These are phyloP conservation scores for Drosophila bocqueti DNA, from an alignment of 1,140 invertebrate species.

Conservation along the genomic window DNA sequence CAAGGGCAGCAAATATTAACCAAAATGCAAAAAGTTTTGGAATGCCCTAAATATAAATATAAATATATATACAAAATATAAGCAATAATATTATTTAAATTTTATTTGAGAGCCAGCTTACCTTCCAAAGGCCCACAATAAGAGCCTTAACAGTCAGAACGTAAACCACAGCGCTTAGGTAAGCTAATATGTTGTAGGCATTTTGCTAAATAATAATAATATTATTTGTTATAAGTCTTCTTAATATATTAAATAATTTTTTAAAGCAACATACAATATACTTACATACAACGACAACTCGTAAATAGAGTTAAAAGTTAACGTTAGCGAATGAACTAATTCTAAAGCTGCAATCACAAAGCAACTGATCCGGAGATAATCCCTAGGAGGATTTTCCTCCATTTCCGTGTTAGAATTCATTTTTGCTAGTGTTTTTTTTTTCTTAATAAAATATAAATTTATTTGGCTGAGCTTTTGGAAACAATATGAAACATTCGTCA, in stretches of 20 bases:
- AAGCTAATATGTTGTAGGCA: slow-evolving; percentile 11
- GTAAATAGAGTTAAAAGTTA: slow-evolving; percentile 13
- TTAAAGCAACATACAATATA: neutral
- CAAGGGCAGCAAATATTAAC: slow-evolving; percentile 46
- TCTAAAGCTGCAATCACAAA: slow-evolving; percentile 42
- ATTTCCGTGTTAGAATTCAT: neutral
- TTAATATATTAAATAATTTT: too few species aligned
- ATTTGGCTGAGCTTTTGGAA: neutral
- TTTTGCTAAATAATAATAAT: slow-evolving; percentile 15
- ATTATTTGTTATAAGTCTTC: too few species aligned
- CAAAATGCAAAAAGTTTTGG: slow-evolving; percentile 26
- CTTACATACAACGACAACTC: slow-evolving; percentile 9
- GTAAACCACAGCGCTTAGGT: slow-evolving; percentile 40
- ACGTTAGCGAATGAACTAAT: slow-evolving; percentile 45
- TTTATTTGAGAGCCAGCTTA: neutral
- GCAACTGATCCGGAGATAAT: slow-evolving; percentile 24
- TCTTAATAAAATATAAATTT: slow-evolving; percentile 10
- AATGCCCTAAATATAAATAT: neutral
- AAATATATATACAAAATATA: neutral
- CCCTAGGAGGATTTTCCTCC: neutral
- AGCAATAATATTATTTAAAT: neutral
- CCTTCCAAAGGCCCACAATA: slow-evolving; percentile 44
- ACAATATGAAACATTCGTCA: neutral
- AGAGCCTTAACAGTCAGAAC: slow-evolving; percentile 32
- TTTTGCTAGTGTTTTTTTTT: neutral